Evolutionary conservation across 2,797 vertebrate genomes (phyloP), one percentile per base, ranked within the genome.

Genomic region (Enteromius thamalakanensis): DNA sequence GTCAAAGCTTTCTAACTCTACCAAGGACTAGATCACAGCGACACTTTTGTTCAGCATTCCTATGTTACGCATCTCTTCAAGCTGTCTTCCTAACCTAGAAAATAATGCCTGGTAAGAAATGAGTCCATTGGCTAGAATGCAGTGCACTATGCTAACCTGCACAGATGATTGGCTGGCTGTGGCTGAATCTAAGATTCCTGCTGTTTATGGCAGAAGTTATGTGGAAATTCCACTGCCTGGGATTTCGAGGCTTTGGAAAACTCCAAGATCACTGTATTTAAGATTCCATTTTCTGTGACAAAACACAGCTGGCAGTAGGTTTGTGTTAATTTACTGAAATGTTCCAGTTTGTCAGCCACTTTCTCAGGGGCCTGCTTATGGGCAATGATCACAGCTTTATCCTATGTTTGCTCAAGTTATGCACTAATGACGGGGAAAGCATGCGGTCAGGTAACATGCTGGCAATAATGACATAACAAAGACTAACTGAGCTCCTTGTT

Each of bases 241-340:
- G 67, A 85, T 88, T 75, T 84, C 65, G 68, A 83, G 80, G 85
- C 83, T 81, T 75, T 19, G 75, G 85, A 84, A 87, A 79, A 84
- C 67, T 75, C 81, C 76, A 71, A 68, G 81, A 81, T 74, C 71
- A 68, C 62, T 51, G 47, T 70, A 81, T 70, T 64, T 62, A 74
- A 64, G 72, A 85, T 78, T 82, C 60, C 4, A 17, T 79, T 47
- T 42, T 79, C 60, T 86, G 79, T 78, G 81, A 76, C 32, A 86
- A 88, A 87, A 84, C 67, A 82, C 82, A 78, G 83, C 80, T 86
- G 86, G 86, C 84, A 86, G 86, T 87, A 83, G 86, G 82, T 88
- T 85, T 82, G 76, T 78, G 65, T 80, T 76, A 53, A 49, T 15
- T 60, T 65, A 84, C 77, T 64, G 60, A 76, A 47, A 86, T 68